These are phyloP conservation scores for Xyliphius kryptos DNA, from an alignment of 2,113 vertebrate genomes.

Conservation along the genomic window DNA sequence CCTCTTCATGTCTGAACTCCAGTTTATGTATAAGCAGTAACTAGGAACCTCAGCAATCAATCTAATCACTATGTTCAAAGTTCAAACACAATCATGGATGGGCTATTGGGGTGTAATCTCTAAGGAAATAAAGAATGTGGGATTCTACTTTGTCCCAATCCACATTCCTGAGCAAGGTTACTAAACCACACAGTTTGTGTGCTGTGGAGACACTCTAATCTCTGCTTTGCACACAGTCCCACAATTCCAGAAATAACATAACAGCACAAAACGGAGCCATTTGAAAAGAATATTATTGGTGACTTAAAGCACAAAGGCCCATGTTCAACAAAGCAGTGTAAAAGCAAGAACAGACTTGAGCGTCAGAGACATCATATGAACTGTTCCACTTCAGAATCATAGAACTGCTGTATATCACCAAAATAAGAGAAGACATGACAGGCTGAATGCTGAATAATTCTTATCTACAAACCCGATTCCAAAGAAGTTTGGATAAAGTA, in stretches of 20 bases:
- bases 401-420: too few relatives aligned
- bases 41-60: slow-evolving; percentile 61
- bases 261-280: not conserved
- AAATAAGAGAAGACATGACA: too few relatives aligned
- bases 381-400: too few relatives aligned
- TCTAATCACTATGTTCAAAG: slow-evolving; percentile 64
- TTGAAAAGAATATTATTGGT: too few relatives aligned
- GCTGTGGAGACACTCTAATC: slow-evolving; percentile 43
- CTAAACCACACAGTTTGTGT: slow-evolving; percentile 48
- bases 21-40: slow-evolving; percentile 51
- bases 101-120: slow-evolving; percentile 55
- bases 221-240: slow-evolving; percentile 41
- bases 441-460: too few relatives aligned
- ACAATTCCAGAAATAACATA: slow-evolving; percentile 25
- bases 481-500: too few relatives aligned
- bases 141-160: slow-evolving; percentile 65
- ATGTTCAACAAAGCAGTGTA: too few relatives aligned
- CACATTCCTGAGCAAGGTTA: slow-evolving; percentile 65
- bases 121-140: slow-evolving; percentile 61
- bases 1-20: slow-evolving; percentile 39
- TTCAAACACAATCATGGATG: slow-evolving; percentile 59
- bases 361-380: too few relatives aligned
- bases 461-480: too few relatives aligned
- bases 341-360: not conserved
- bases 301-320: not conserved